These are phyloP conservation scores for Bombus balteatus DNA, from an alignment of 1,140 invertebrate genomes.

Conservation along the genomic window DNA sequence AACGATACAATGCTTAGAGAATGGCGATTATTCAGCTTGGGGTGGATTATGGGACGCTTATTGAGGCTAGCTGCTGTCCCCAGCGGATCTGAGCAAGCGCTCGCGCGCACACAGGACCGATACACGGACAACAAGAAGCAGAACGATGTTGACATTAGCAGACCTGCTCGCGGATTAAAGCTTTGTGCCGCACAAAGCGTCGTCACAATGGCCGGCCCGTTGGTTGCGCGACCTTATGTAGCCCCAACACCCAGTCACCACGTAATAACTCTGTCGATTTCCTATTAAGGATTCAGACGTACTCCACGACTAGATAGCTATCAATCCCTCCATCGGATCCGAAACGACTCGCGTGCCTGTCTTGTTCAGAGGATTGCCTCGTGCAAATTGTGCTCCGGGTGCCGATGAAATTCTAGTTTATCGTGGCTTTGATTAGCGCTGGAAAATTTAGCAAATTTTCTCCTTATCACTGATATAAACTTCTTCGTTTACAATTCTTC, in stretches of 20 bases:
- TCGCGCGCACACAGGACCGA: neutral
- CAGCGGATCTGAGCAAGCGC: constrained; percentile 39
- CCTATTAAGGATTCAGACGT: constrained; percentile 67
- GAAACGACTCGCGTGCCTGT: neutral
- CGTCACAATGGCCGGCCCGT: constrained; percentile 71
- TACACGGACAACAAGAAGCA: constrained; percentile 53
- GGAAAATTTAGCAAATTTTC: neutral
- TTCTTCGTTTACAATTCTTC: too few relatives aligned
- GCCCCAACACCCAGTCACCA: constrained; percentile 58
- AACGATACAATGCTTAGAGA: constrained; percentile 72
- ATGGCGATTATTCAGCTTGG: constrained; percentile 77
- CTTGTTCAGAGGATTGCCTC: neutral
- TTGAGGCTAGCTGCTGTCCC: constrained; percentile 66
- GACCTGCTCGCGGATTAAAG: constrained; percentile 79
- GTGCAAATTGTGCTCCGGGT: neutral
- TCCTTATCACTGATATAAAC: too few relatives aligned
- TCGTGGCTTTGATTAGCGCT: neutral
- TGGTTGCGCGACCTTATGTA: constrained; percentile 73
- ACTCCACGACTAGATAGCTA: constrained; percentile 50
- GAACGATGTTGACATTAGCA: constrained; percentile 80
- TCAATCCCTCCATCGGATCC: constrained; percentile 27
- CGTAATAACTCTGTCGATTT: constrained; percentile 76
- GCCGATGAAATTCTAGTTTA: neutral
- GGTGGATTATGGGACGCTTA: constrained; percentile 76
- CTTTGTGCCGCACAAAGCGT: constrained; percentile 78